A percentile compares a stretch with the other conserved stretches of the same genome.
Evolutionary conservation across 1,140 invertebrate species (phyloP).

Genomic region (Schlechtendalia chinensis): DNA sequence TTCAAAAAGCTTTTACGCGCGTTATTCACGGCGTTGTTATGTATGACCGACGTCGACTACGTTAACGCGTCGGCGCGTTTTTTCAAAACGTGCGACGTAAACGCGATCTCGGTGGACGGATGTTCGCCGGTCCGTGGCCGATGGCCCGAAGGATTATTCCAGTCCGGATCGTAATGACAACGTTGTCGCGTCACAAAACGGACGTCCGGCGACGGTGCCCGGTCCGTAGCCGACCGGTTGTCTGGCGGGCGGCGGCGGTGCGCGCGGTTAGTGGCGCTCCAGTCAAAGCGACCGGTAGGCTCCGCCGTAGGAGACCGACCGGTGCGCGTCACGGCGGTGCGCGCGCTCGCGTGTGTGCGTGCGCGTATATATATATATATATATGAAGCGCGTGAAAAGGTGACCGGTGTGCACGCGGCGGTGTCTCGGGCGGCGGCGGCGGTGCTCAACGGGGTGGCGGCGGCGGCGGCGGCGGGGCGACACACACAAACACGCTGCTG

Average conservation of each 20-base stretch:
- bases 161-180: too few relatives aligned
- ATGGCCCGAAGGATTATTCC: too few relatives aligned
- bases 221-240: too few relatives aligned
- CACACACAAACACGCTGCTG: constrained; percentile 1
- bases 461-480: neutral
- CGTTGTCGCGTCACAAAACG: too few relatives aligned
- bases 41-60: too few relatives aligned
- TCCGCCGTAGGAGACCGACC: neutral
- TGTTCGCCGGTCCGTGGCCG: neutral
- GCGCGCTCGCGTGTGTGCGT: neutral
- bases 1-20: too few relatives aligned
- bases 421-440: neutral
- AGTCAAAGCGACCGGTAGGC: constrained; percentile 22
- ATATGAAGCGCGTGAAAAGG: constrained; percentile 44
- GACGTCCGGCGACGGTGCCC: too few relatives aligned
- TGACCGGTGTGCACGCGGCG: neutral
- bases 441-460: constrained; percentile 34
- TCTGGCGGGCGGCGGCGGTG: neutral
- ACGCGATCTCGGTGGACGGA: too few relatives aligned
- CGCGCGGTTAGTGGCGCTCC: constrained; percentile 8
- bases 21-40: too few relatives aligned
- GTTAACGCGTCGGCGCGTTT: too few relatives aligned
- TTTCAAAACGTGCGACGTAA: too few relatives aligned
- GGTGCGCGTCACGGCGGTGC: too few relatives aligned
- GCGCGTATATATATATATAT: neutral